Evolutionary conservation across 2,888 invertebrate species (phyloP), one percentile per base, ranked within the genome.

Genomic region (Germaria angustata): DNA sequence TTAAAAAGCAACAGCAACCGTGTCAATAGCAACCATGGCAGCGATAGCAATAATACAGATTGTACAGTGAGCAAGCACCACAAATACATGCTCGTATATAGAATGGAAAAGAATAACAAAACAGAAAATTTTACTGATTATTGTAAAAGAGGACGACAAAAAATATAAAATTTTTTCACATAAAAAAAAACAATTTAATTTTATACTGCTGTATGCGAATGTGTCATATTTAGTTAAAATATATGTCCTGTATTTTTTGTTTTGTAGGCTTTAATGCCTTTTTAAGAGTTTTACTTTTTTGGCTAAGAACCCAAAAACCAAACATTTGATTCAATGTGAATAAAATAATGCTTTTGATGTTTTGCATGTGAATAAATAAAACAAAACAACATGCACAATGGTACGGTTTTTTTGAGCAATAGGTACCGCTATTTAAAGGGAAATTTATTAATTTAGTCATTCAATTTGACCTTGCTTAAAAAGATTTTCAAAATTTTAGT

Each of bases 231-330:
- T 65, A 51, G 80, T 76, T 76, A 51, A 76, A 76, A 76, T 76
- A 71, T 55, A 71, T 76, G 63, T 39, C 34, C 65, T 24, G 61
- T 34, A 41, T 59, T 6, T 11, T 51, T 46, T 3, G 36, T 55
- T 51, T 49, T 20, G 22, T 80, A 80, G 80, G 80, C 80, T 80
- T 80, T 80, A 76, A 80, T 80, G 80, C 49, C 63, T 65, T 76
- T 80, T 76, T 76, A 76, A 80, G 28, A 80, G 80, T 49, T 39
- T 57, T 15, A 44, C 6, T 36, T 22, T 44, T 69, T 55, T 34
- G 44, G 61, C 34, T 39, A 9, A 63, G 57, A 68, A 15, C 22
- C 22, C 2, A 36, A 76, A 55, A 65, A 71, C 24, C 51, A 63
- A 76, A 80, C n/a, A n/a, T n/a, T 71, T 63, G 69, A 69, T 63